Base-by-base conservation (phyloP, 30 jellyfish, hydroid and myxozoan species). In the Chironex yamaguchii region DNA sequence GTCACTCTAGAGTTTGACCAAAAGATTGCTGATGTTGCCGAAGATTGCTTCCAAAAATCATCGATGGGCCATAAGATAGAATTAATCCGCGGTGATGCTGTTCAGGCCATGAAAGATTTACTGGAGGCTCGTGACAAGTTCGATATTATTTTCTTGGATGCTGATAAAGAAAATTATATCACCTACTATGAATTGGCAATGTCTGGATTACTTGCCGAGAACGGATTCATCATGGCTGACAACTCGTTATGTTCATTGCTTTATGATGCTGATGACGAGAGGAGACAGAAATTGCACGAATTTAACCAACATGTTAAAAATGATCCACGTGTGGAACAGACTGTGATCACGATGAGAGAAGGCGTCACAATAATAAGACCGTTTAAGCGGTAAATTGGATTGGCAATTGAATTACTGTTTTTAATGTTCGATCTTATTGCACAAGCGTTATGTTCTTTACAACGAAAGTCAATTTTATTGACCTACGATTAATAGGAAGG, bases 221-320 rank as follows among this genome's bases (percentile, higher is more conserved):
- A 48, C 30, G 92, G 92, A 0, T 65, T 82, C 77, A 82, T 82
- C 3, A 36, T 82, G 85, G 92, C 92, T n/a, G 92, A 82, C 49
- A 82, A 82, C 68, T 33, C 85, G 3, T 69, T 82, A 52, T 82
- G 92, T 66, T 75, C 92, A 2, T 35, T 82, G 73, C 65, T 82
- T 11, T 82, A 82, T 50, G 92, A 82, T 68, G 85, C 76, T 13
- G 85, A 82, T 50, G 92, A 82, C 31, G 76, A 49, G 23, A n/a
- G 92, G 51, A 82, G 92, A 67, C 86, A 66, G 49, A 82, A 82
- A 48, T 36, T 82, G 35, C 92, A 82, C 62, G 86, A 82, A n/a
- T 82, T 82, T 35, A 82, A 82, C 85, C 92, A 82, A 48, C 85
- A 65, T 49, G 92, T 82, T 14, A 82, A 82, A 33, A 82, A 66